These are phyloP conservation scores for Mustela lutreola DNA, from an alignment of 2,113 vertebrate genomes.

Conservation along the genomic window DNA sequence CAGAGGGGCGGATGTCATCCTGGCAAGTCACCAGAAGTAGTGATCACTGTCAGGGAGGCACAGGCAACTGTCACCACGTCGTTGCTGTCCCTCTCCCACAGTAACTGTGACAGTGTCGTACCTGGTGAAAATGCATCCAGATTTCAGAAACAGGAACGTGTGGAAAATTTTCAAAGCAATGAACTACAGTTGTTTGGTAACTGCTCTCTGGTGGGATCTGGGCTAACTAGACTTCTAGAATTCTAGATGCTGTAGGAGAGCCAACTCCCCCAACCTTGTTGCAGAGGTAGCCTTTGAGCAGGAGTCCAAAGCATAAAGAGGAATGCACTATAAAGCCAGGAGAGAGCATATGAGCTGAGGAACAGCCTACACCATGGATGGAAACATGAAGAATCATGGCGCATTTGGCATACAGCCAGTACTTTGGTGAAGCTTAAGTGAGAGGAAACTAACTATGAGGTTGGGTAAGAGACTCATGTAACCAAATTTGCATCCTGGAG, in stretches of 20 bases:
- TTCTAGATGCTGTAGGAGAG: neutral
- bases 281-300: neutral
- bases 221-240: neutral
- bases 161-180: neutral
- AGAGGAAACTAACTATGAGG: neutral
- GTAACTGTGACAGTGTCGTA: neutral
- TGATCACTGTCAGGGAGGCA: accelerated
- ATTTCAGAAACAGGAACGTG: neutral
- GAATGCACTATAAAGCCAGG: neutral
- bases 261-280: neutral
- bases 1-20: neutral
- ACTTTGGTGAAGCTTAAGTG: neutral
- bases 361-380: neutral
- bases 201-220: neutral
- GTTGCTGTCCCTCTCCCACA: neutral
- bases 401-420: neutral
- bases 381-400: neutral
- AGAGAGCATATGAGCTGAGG: neutral
- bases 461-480: neutral
- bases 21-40: neutral
- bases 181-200: neutral
- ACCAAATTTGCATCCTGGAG: neutral
- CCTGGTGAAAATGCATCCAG: neutral
- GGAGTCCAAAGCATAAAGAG: neutral
- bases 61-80: neutral